Conservation (phyloP, 1,140 invertebrate species). For the Eriocheir sinensis region DNA sequence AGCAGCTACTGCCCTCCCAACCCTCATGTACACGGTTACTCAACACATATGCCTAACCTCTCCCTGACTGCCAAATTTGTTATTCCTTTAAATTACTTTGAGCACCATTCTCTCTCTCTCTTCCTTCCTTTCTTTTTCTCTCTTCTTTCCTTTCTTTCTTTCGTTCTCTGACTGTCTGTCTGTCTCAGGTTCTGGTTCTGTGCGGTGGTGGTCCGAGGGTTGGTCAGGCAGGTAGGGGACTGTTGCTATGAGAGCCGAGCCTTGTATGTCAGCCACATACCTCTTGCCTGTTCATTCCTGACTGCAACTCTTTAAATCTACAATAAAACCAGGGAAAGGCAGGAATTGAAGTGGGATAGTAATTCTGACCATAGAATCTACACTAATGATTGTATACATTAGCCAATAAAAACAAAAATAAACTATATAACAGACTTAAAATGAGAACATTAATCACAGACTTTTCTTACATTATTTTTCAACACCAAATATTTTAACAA, state of each 20-base stretch:
- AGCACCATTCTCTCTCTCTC: conserved; percentile 70
- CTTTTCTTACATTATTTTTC: conserved; percentile 50
- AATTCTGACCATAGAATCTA: conserved; percentile 35
- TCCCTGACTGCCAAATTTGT: conserved; percentile 64
- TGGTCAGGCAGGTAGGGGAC: conserved; percentile 71
- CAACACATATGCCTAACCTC: conserved; percentile 63
- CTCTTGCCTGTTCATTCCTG: conserved; percentile 46
- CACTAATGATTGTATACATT: conserved; percentile 26
- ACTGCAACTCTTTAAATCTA: conserved; percentile 34
- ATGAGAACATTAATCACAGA: conserved; percentile 66
- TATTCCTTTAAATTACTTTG: conserved; percentile 55
- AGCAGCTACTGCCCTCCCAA: conserved; percentile 69
- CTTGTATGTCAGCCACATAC: conserved; percentile 70
- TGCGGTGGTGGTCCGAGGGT: conserved; percentile 72
- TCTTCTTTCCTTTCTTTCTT: neutral
- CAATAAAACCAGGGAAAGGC: conserved; percentile 46
- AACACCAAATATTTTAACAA: conserved; percentile 43
- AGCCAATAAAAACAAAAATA: conserved; percentile 36
- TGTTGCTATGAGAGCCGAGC: conserved; percentile 66
- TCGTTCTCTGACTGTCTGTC: neutral
- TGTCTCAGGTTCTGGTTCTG: conserved; percentile 53
- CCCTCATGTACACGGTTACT: conserved; percentile 62
- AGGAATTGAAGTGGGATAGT: conserved; percentile 39
- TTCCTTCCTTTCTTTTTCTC: neutral
- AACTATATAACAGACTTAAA: conserved; percentile 27